Percentiles rank a stretch among this genome's conserved stretches.
phyloP scores from a whole-genome alignment of 2,888 invertebrate species.

The Cactoblastis cactorum region DNA sequence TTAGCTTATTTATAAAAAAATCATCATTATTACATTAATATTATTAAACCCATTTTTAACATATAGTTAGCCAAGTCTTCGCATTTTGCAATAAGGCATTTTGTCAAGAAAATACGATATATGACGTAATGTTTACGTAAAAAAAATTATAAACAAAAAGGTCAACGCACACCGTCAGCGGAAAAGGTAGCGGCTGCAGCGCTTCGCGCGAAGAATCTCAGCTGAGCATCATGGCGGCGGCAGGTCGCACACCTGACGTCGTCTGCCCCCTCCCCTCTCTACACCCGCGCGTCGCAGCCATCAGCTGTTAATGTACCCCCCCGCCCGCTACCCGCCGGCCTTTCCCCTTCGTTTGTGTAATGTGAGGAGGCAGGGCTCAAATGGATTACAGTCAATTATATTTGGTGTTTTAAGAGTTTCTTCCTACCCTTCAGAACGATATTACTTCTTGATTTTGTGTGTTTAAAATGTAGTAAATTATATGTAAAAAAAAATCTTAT shows the following conservation, averaged over 20 bases:
- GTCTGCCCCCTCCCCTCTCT: constrained; percentile 34
- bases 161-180: constrained; percentile 56
- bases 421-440: neutral
- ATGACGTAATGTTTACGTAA: constrained; percentile 45
- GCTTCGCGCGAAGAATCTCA: constrained; percentile 48
- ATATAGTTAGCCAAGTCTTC: too few relatives aligned
- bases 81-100: too few relatives aligned
- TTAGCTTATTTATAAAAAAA: too few relatives aligned
- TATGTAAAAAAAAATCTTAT: too few relatives aligned
- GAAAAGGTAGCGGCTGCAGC: constrained; percentile 56
- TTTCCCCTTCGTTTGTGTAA: constrained; percentile 80
- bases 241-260: constrained; percentile 74
- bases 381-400: constrained; percentile 32
- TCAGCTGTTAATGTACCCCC: constrained; percentile 75
- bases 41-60: too few relatives aligned
- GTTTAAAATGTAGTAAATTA: too few relatives aligned
- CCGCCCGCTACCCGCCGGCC: constrained; percentile 56
- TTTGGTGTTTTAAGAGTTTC: neutral
- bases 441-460: too few relatives aligned
- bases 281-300: constrained; percentile 47
- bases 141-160: constrained; percentile 69
- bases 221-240: constrained; percentile 46
- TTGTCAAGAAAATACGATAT: constrained; percentile 8
- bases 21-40: too few relatives aligned
- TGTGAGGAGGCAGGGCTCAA: constrained; percentile 64